Percentiles rank a stretch among this genome's conserved stretches.
These are phyloP conservation scores for Illadopsis cleaveri DNA, from an alignment of 2,113 vertebrate species.

Conservation along the genomic window DNA sequence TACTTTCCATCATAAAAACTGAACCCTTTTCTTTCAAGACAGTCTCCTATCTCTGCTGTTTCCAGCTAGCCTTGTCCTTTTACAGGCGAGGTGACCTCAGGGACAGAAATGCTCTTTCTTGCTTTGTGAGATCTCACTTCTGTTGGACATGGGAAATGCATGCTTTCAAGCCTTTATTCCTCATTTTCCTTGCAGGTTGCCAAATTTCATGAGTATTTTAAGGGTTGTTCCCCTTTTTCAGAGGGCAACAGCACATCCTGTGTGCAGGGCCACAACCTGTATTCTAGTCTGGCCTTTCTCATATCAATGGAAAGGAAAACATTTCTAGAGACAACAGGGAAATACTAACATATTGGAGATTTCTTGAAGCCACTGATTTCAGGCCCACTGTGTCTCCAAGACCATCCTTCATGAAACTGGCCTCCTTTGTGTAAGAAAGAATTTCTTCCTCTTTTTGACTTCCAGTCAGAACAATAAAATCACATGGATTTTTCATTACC, in stretches of 20 bases:
- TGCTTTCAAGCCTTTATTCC: neutral
- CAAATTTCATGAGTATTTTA: neutral
- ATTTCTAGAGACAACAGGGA: neutral
- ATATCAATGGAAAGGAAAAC: neutral
- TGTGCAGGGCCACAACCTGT: neutral
- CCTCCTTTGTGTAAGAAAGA: neutral
- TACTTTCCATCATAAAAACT: neutral
- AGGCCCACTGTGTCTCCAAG: neutral
- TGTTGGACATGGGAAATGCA: neutral
- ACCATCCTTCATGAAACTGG: neutral
- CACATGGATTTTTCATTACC: constrained; percentile 67
- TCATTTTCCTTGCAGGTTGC: neutral
- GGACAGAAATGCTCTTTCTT: neutral
- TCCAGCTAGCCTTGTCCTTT: neutral
- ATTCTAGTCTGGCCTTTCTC: neutral
- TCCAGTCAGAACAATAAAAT: neutral
- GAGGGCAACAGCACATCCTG: neutral
- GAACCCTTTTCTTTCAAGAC: neutral
- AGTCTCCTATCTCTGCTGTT: neutral
- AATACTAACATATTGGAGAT: neutral
- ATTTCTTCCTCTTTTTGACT: neutral
- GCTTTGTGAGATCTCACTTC: neutral
- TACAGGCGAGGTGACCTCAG: neutral
- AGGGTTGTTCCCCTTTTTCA: neutral
- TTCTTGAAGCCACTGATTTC: neutral